Base-by-base conservation (phyloP, 2,888 invertebrate genomes). In the Leucoptera coffeella region DNA sequence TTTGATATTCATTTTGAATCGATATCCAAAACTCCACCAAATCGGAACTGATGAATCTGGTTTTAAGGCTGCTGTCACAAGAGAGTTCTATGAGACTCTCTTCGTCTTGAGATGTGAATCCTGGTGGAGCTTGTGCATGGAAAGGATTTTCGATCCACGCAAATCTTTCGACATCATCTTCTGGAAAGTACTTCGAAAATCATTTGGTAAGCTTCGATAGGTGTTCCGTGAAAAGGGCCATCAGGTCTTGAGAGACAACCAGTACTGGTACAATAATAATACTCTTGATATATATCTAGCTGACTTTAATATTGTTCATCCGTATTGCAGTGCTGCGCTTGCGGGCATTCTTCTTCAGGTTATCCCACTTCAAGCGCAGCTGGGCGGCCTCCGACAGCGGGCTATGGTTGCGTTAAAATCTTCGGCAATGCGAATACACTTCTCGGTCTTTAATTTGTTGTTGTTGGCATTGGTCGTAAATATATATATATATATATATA, bases 21-120 rank as follows among this genome's bases (percentile, higher is more conserved):
- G 29, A 28, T 26, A 27, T 12, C 33, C 35, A 35, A 29, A 33
- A 35, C 27, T 26, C 21, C 31, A 33, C 21, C 20, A 33, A 17
- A 32, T 32, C 33, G 30, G 32, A 31, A 26, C 26, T 31, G 24
- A 29, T 24, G 26, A 32, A 35, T 33, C 35, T 29, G 23, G 32
- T 32, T 29, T 36, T 28, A 23, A 39, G 31, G 32, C 30, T 32
- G 27, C 30, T 33, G 28, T 35, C 36, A 31, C 35, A 33, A 29
- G 35, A 35, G 25, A 40, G 27, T 32, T 38, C 35, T 27, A 36
- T 38, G 26, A 35, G 25, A 33, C 32, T 29, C 32, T 37, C 33
- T 35, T 37, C 35, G 30, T 37, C 35, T 22, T 10, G 32, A 35
- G 30, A 34, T 12, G 29, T 32, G 32, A 33, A 32, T 32, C 32